These are phyloP conservation scores for Anser cygnoides DNA, from an alignment of 2,113 vertebrate species.

Conservation along the genomic window DNA sequence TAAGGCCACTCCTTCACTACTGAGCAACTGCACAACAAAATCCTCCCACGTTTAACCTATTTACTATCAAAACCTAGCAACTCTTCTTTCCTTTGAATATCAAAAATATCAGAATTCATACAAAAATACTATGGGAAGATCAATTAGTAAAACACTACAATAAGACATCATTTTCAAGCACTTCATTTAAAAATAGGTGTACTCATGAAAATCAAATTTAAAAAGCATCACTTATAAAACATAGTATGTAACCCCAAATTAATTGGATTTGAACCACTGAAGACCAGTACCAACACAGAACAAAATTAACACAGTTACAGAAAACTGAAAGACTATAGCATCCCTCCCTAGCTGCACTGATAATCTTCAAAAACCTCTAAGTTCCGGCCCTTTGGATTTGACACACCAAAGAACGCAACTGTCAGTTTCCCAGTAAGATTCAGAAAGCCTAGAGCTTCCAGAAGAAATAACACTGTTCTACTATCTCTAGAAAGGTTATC, in stretches of 20 bases:
- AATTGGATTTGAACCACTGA: neutral
- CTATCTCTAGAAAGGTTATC: rapidly evolving
- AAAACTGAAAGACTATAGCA: rapidly evolving
- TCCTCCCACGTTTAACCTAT: neutral
- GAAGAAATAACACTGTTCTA: neutral
- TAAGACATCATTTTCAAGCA: neutral
- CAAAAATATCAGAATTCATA: neutral
- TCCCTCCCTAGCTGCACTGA: neutral
- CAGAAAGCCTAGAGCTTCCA: rapidly evolving
- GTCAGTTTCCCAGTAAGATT: neutral
- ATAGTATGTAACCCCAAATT: neutral
- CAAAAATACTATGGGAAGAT: neutral
- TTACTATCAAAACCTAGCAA: neutral
- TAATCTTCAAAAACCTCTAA: neutral
- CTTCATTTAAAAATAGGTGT: neutral
- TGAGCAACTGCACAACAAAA: neutral
- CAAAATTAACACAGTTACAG: neutral
- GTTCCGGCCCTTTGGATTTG: rapidly evolving
- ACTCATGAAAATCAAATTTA: neutral
- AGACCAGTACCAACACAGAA: neutral
- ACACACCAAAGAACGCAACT: neutral
- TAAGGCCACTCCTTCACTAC: neutral
- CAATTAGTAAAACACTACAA: neutral
- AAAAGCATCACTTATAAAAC: neutral
- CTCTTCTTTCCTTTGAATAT: neutral